phyloP scores from a whole-genome alignment of 2,888 invertebrate genomes.

The Himalopsyche tibetana region DNA sequence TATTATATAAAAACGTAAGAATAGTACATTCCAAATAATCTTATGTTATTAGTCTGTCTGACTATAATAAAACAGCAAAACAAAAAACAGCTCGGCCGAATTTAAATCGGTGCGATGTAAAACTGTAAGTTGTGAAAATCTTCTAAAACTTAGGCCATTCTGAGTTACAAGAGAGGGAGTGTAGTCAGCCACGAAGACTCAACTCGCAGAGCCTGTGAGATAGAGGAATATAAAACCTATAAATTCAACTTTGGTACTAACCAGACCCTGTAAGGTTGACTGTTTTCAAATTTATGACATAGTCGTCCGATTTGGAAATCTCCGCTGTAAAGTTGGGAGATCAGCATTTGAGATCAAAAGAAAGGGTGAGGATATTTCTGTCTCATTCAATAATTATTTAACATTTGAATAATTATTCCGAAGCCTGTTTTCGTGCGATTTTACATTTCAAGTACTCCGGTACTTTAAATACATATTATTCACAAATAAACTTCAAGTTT shows the following conservation, averaged over 20 bases:
- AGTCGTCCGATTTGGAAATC: slow-evolving; percentile 34
- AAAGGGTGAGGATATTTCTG: slow-evolving; percentile 16
- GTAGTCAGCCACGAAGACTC: slow-evolving; percentile 36
- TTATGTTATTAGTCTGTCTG: background rate
- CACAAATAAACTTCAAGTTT: too few species aligned
- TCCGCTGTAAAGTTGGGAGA: slow-evolving; percentile 9
- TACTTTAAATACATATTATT: too few species aligned
- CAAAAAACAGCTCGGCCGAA: background rate
- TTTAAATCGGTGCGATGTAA: slow-evolving; percentile 22
- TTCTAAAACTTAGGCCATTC: slow-evolving; percentile 29
- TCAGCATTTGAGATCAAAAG: slow-evolving; percentile 27
- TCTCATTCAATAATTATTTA: background rate
- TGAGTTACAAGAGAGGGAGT: slow-evolving; percentile 11
- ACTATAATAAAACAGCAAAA: background rate
- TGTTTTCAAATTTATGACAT: slow-evolving; percentile 51
- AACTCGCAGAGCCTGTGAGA: background rate
- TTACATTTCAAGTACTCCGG: too few species aligned
- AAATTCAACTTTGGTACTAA: slow-evolving; percentile 47
- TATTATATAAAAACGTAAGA: too few species aligned
- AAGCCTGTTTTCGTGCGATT: too few species aligned
- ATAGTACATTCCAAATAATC: too few species aligned
- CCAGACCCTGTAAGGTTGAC: slow-evolving; percentile 49
- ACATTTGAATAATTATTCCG: slow-evolving; percentile 2
- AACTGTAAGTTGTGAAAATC: slow-evolving; percentile 37
- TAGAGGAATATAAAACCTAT: slow-evolving; percentile 52